Percentiles rank a stretch among this genome's conserved stretches.
Evolutionary conservation across 2,888 invertebrate genomes (phyloP).

Genomic region (Iphiclides podalirius): DNA sequence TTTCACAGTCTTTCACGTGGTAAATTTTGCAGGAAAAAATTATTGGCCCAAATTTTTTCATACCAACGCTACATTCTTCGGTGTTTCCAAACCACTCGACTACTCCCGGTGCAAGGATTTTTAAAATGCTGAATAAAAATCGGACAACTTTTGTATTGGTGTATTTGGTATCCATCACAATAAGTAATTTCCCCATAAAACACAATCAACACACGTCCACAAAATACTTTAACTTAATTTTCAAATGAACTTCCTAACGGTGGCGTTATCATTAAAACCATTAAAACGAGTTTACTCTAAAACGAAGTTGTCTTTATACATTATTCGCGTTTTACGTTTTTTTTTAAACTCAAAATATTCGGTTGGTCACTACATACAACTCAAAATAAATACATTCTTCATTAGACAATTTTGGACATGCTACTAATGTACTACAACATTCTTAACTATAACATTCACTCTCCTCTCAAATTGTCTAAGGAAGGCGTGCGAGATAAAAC

Average conservation of each 20-base stretch:
- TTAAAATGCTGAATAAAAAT: too few relatives aligned
- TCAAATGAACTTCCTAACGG: constrained; percentile 24
- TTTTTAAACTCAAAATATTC: constrained; percentile 32
- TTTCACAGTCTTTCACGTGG: too few relatives aligned
- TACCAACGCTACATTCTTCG: too few relatives aligned
- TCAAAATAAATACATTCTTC: constrained; percentile 23
- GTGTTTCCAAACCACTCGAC: too few relatives aligned
- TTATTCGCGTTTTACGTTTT: constrained; percentile 46
- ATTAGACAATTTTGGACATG: constrained; percentile 12
- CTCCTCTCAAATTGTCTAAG: constrained; percentile 11
- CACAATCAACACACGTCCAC: constrained; percentile 28
- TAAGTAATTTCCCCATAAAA: constrained; percentile 29
- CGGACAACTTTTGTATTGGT: constrained; percentile 44
- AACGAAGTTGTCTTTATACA: constrained; percentile 49
- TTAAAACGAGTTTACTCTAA: constrained; percentile 25
- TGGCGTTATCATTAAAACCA: constrained; percentile 24
- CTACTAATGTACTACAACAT: background rate
- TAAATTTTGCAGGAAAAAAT: too few relatives aligned
- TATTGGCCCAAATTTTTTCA: too few relatives aligned
- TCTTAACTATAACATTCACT: constrained; percentile 10
- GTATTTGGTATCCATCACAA: constrained; percentile 72
- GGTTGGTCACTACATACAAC: constrained; percentile 24
- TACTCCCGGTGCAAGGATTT: too few relatives aligned
- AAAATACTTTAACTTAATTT: constrained; percentile 30
- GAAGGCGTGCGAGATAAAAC: constrained; percentile 14